These are phyloP conservation scores for Lagorchestes hirsutus DNA, from an alignment of 2,797 vertebrate genomes.

Conservation along the genomic window DNA sequence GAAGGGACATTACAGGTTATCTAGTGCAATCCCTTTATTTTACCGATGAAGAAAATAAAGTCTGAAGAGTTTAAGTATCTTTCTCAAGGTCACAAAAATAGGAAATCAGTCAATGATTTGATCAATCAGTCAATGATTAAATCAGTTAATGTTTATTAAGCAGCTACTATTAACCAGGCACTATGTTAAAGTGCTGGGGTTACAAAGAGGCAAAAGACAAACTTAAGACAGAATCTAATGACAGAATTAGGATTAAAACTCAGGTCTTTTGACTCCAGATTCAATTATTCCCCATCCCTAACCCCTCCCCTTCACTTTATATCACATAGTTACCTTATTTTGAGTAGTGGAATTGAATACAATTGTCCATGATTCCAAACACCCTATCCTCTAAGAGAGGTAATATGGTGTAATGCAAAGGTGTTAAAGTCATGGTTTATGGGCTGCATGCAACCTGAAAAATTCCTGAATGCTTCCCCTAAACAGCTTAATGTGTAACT, in stretches of 20 bases:
- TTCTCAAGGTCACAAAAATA: neutral
- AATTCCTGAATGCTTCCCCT: neutral
- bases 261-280: neutral
- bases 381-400: neutral
- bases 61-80: neutral
- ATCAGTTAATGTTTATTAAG: neutral
- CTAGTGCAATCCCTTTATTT: neutral
- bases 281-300: neutral
- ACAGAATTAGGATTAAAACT: neutral
- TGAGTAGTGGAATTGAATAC: neutral
- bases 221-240: neutral
- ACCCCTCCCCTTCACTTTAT: neutral
- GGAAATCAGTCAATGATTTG: neutral
- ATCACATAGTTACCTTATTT: neutral
- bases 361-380: neutral
- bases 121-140: neutral
- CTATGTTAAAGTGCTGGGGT: neutral
- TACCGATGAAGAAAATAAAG: neutral
- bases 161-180: neutral
- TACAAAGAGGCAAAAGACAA: neutral
- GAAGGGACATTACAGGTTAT: neutral
- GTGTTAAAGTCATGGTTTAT: neutral
- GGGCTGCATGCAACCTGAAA: neutral
- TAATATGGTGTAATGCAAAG: neutral
- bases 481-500: neutral